A percentile compares a stretch with the other conserved stretches of the same genome.
These are phyloP conservation scores for Acanthisitta chloris DNA, from an alignment of 2,113 vertebrate species.

Conservation along the genomic window DNA sequence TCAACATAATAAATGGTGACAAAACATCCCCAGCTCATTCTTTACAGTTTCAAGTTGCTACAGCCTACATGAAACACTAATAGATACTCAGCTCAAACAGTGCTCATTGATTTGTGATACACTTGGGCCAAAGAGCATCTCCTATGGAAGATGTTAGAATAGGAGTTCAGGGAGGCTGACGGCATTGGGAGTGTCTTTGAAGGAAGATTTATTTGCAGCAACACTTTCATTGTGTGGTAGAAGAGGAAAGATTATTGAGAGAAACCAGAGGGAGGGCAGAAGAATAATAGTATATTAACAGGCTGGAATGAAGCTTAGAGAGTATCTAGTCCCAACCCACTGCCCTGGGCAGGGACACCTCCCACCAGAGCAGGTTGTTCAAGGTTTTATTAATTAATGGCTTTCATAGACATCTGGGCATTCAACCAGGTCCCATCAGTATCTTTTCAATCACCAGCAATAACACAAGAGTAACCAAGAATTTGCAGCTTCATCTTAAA, in stretches of 20 bases:
- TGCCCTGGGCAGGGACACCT: too few relatives aligned
- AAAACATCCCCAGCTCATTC: slow-evolving; percentile 23
- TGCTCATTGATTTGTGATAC: neutral
- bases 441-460: neutral
- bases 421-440: neutral
- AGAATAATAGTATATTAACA: too few relatives aligned
- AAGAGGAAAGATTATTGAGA: neutral
- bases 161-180: neutral
- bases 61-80: neutral
- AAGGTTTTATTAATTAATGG: too few relatives aligned
- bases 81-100: neutral
- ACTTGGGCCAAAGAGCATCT: neutral
- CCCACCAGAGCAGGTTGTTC: too few relatives aligned
- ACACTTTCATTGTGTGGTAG: neutral
- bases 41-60: slow-evolving; percentile 10
- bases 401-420: neutral
- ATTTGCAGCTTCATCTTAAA: neutral
- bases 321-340: too few relatives aligned
- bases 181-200: neutral
- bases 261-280: neutral
- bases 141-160: neutral
- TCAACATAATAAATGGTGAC: slow-evolving; percentile 63
- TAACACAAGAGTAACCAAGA: neutral
- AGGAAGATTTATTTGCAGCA: neutral
- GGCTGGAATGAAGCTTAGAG: too few relatives aligned